phyloP scores from a whole-genome alignment of 2,113 vertebrate species.

The Scortum barcoo region DNA sequence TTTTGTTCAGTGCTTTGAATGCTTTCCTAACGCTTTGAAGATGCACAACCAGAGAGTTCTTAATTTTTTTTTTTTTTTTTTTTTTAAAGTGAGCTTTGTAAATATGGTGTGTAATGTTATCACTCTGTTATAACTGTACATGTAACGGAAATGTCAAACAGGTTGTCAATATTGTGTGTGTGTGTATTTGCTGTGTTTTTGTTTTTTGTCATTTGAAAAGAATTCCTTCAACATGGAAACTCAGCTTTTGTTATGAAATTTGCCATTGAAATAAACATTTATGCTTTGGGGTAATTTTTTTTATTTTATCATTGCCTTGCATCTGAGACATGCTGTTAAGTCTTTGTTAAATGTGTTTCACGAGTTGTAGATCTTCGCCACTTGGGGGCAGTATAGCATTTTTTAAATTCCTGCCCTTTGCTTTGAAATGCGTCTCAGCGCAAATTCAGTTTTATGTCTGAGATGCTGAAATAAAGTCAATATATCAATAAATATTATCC shows the following conservation, averaged over 20 bases:
- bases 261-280: slow-evolving; percentile 64
- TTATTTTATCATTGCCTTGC: neutral
- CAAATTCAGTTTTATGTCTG: neutral
- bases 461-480: neutral
- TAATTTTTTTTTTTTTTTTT: no score
- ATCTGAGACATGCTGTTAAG: neutral
- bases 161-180: slow-evolving; percentile 51
- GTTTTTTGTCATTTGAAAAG: slow-evolving; percentile 19
- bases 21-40: slow-evolving; percentile 33
- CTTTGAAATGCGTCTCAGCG: neutral
- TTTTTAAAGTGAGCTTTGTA: slow-evolving; percentile 53
- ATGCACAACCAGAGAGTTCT: slow-evolving; percentile 50
- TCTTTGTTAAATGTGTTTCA: neutral
- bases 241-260: slow-evolving; percentile 48
- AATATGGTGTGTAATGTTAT: slow-evolving; percentile 52
- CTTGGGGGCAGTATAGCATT: slow-evolving; percentile 55
- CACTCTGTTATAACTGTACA: slow-evolving; percentile 43
- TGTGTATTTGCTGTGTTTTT: slow-evolving; percentile 50
- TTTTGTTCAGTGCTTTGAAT: slow-evolving; percentile 37
- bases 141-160: slow-evolving; percentile 40
- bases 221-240: slow-evolving; percentile 26
- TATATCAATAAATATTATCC: neutral
- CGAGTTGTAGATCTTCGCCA: slow-evolving; percentile 21
- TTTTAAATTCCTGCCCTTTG: neutral
- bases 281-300: slow-evolving; percentile 48